Percentiles rank a stretch among this genome's conserved stretches.
Conservation (phyloP, 2,888 invertebrate species). For the Crossocerus cetratus region DNA sequence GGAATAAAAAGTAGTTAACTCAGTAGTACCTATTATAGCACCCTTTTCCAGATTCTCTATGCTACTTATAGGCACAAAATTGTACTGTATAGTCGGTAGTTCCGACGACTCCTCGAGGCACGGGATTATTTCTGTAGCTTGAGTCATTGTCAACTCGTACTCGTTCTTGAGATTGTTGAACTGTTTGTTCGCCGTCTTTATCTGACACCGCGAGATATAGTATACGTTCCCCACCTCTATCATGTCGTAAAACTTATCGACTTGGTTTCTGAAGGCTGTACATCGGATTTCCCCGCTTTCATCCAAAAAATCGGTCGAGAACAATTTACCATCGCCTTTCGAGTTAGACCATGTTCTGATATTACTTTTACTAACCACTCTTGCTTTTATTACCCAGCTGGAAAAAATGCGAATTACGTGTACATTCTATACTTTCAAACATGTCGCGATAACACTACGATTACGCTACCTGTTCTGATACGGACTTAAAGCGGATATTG, state of each 20-base stretch:
- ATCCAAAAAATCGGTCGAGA: slow-evolving; percentile 94
- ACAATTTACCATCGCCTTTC: slow-evolving; percentile 94
- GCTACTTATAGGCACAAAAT: slow-evolving; percentile 80
- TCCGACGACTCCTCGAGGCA: slow-evolving; percentile 77
- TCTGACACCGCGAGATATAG: slow-evolving; percentile 87
- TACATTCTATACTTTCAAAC: neutral
- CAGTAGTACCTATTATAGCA: slow-evolving; percentile 82
- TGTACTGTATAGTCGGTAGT: slow-evolving; percentile 84
- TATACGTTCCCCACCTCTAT: slow-evolving; percentile 94
- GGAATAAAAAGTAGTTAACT: neutral
- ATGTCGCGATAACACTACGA: neutral
- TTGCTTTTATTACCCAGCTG: slow-evolving; percentile 94
- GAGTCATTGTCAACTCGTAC: slow-evolving; percentile 94
- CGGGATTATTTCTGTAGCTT: slow-evolving; percentile 82
- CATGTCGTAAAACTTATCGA: slow-evolving; percentile 92
- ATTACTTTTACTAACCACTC: slow-evolving; percentile 89
- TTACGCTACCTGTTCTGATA: slow-evolving; percentile 78
- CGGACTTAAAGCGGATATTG: slow-evolving; percentile 92
- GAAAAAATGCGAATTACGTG: slow-evolving; percentile 14
- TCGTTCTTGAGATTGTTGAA: slow-evolving; percentile 91
- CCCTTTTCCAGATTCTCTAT: slow-evolving; percentile 84
- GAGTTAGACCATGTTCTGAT: slow-evolving; percentile 95
- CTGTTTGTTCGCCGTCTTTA: slow-evolving; percentile 97
- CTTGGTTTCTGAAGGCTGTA: slow-evolving; percentile 92
- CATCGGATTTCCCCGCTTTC: slow-evolving; percentile 95